Base-by-base conservation (phyloP, 2,113 vertebrate genomes). In the Lepus americanus region DNA sequence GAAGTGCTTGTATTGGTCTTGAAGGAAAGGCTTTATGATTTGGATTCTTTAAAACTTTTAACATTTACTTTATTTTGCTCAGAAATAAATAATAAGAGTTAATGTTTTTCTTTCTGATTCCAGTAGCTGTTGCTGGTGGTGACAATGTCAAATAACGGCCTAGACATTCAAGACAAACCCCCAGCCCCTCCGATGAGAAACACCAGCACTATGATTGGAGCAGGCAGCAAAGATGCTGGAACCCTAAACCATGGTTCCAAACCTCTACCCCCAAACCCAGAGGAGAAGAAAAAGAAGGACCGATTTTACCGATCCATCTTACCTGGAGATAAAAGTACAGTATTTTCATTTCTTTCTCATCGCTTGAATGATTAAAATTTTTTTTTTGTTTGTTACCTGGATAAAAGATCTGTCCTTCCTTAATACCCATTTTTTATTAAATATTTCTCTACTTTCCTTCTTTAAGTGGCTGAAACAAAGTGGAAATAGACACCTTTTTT, bases 111-210 rank as follows among this genome's bases (percentile, higher is more conserved):
- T 78, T 95, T 95, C 63, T 94, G 64, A 72, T 96, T 97, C 55
- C 78, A 98, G 98, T 98, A 94, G 97, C 96, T 86, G 97, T 96
- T 89, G 97, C 97, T 94, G 98, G 79, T 94, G 0, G 96, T 98
- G 98, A 99, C 99, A 96, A 99, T 99, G 99, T 99, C 99, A 92
- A 99, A 99, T 98, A 99, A 99, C 98, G 99, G 99, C 90, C 72
- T 98, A 87, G 99, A 99, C 97, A 98, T 99, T 86, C 99, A 99
- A 97, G 99, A 99, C 98, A 99, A 99, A 97, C 99, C 99, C 0
- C 99, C 99, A 80, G 99, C 99, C 87, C 99, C 99, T 81, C 99
- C 99, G 0, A 99, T 99, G 99, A 99, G 99, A 98, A 99, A 99
- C 96, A 99, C 99, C 95, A 99, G 99, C 99, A 99, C 99, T 51